Conservation (phyloP, 2,888 invertebrate species). For the Tetanocera ferruginea region DNA sequence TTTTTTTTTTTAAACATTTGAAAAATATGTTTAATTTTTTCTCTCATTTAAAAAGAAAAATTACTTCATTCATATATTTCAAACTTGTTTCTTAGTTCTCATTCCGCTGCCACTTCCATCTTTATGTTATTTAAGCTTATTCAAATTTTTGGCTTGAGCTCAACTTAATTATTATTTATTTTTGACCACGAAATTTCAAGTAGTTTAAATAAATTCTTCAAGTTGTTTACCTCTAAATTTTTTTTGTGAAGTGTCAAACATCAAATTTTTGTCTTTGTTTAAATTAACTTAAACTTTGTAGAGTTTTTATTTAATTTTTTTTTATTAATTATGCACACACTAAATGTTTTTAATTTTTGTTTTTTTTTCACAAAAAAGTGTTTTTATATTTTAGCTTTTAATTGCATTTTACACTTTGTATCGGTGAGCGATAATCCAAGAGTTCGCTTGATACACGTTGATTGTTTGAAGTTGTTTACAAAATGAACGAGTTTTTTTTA, state of each 20-base stretch:
- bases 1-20: no score
- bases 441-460: conserved; percentile 64
- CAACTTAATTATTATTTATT: no score
- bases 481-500: conserved; percentile 17
- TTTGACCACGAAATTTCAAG: no score
- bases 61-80: no score
- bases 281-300: background rate
- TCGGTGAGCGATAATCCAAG: conserved; percentile 67
- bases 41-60: no score
- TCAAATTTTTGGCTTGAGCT: no score
- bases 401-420: conserved; percentile 34
- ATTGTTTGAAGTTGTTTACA: conserved; percentile 45
- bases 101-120: no score
- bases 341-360: conserved; percentile 4
- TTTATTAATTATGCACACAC: background rate
- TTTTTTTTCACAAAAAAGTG: background rate
- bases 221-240: conserved; percentile 38
- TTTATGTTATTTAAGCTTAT: no score
- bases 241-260: conserved; percentile 40
- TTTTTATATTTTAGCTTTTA: conserved; percentile 1
- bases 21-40: no score
- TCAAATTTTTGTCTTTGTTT: background rate
- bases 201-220: background rate
- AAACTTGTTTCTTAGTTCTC: no score
- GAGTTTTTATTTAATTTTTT: background rate